A percentile compares a stretch with the other conserved stretches of the same genome.
Evolutionary conservation across 2,113 vertebrate genomes (phyloP).

Genomic region (Epinephelus fuscoguttatus): DNA sequence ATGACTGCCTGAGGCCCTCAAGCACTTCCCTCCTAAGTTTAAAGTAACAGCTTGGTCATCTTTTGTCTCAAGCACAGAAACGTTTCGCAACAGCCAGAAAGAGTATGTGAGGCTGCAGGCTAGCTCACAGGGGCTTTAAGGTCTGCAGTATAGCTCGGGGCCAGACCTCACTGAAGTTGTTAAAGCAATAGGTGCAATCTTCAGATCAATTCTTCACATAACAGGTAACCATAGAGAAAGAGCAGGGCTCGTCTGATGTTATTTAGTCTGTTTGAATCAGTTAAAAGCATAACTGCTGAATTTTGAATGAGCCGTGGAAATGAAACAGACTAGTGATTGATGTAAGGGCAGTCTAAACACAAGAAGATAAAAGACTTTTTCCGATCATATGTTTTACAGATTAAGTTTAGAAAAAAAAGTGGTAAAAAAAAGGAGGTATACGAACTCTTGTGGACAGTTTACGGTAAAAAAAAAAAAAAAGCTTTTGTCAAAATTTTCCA

Average conservation of each 20-base stretch:
- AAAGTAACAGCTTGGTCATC: conserved; percentile 30
- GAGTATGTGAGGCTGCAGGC: conserved; percentile 56
- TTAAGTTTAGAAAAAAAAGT: not conserved
- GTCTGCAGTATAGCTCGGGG: conserved; percentile 55
- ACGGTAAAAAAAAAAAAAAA: not conserved
- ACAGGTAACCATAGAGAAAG: conserved; percentile 37
- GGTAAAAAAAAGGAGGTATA: not conserved
- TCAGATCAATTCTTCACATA: conserved; percentile 56
- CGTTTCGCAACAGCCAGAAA: conserved; percentile 27
- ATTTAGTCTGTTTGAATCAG: conserved; percentile 56
- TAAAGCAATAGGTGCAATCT: conserved; percentile 47
- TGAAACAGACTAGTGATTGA: conserved; percentile 38
- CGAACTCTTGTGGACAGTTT: not conserved
- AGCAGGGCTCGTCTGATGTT: conserved; percentile 22
- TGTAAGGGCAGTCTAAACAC: conserved; percentile 13
- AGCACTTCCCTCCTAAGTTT: not conserved
- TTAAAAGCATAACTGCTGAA: conserved; percentile 59
- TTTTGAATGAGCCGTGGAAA: conserved; percentile 58
- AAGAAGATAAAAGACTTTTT: conserved; percentile 7
- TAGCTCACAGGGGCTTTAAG: conserved; percentile 52
- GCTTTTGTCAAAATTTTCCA: not conserved
- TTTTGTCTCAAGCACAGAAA: conserved; percentile 36
- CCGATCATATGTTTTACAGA: conserved; percentile 12
- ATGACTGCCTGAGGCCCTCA: not conserved
- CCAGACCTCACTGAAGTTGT: conserved; percentile 51